Base-by-base conservation (phyloP, 2,888 invertebrate species). In the Macaria notata region DNA sequence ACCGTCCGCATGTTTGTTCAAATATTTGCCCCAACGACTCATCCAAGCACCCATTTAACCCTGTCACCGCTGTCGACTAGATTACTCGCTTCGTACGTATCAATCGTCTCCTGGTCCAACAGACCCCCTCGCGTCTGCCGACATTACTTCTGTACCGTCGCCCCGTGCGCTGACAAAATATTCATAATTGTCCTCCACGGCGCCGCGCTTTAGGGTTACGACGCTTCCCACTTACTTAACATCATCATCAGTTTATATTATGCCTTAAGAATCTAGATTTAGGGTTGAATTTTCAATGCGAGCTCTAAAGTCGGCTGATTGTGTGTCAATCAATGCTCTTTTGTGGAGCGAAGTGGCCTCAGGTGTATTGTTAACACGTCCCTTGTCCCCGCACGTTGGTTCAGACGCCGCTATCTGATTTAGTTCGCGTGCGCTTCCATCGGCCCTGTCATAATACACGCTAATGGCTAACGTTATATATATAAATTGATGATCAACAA, bases 91-190 rank as follows among this genome's bases (percentile, higher is more conserved):
- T 64, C 66, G 57, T 50, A 65, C 63, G 68, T 72, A 65, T 67
- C 65, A 66, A 69, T 66, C 63, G 64, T 64, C 54, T 65, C 64
- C 63, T 64, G 66, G 67, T 66, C 64, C 66, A 73, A 76, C 75
- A 75, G 65, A 60, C 70, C 81, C 83, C 81, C 78, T 76, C 75
- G 59, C 72, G 86, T 86, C 86, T 65, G 51, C 68, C 54, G 66
- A 70, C 58, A 78, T 87, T 86, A 84, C 70, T 86, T 85, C 84
- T 78, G 66, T 69, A 54, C 73, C 79, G 75, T 70, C 80, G 83
- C 79, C 64, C 70, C 65, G 67, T 70, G 68, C 79, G 73, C 73
- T 79, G 75, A 70, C 75, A 75, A 83, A 86, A 87, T 85, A 86
- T 83, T 83, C 84, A 76, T 78, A 77, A 86, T 84, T 78, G 77